Evolutionary conservation across 2,113 vertebrate genomes (phyloP), one percentile per base, ranked within the genome.

Genomic region (Planiliza haematocheilus): DNA sequence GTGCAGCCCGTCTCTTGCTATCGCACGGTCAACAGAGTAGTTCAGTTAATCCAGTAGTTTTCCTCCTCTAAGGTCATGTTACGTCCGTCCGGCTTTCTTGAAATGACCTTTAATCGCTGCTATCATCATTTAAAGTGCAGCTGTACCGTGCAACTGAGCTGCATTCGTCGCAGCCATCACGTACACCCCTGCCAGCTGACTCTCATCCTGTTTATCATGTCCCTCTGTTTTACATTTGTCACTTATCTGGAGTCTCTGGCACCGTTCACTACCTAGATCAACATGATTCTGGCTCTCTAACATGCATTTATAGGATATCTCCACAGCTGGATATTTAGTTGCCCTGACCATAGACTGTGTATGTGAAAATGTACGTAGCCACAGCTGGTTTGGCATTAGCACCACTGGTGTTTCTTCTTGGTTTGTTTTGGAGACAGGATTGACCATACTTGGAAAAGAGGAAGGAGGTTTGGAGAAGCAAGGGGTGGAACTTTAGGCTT

Each of bases 191-290:
- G 6, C 34, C 4, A 18, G 41, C 53, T 34, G n/a, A 56, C 61
- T 77, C 72, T 50, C 67, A 57, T 85, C 79, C 77, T 84, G 83
- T 86, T 82, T 82, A 56, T 43, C 55, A 38, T 63, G 13, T 62
- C 30, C 36, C n/a, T 43, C 68, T 83, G 46, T 62, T 86, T 76
- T 66, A 66, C 50, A n/a, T 84, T 75, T 67, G 72, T 82, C 61
- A 11, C 48, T 60, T 16, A 56, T 81, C 81, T 67, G 16, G 9
- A 30, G 17, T 34, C 9, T 48, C 72, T 62, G 64, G 61, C 63
- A 42, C 17, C 12, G 58, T 51, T 49, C 10, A 7, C 42, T 52
- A 58, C 42, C 20, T 34, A 13, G 37, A 57, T 77, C 66, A 78
- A 83, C 41, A 76, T 17, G 16, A 8, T 46, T 45, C 30, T 50